phyloP scores from a whole-genome alignment of 2,113 vertebrate genomes.

The Tyrannus savana region DNA sequence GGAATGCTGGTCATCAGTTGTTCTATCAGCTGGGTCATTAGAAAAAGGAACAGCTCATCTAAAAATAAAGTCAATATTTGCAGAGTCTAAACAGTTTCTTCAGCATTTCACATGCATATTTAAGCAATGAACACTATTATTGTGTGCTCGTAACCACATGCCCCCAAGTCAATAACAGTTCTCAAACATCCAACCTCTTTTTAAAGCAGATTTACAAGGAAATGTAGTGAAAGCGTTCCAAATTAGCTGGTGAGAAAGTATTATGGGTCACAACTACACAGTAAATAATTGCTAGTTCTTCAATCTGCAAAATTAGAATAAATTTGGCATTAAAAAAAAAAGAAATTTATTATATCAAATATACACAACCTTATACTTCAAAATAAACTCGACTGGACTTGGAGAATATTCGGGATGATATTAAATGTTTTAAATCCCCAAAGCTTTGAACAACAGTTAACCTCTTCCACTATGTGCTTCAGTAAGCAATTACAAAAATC shows the following conservation, averaged over 20 bases:
- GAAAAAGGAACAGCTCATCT: conserved; percentile 1
- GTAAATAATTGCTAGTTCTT: neutral
- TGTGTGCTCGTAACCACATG: neutral
- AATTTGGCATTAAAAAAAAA: neutral
- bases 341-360: neutral
- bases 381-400: neutral
- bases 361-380: neutral
- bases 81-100: conserved; percentile 34
- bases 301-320: neutral
- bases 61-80: conserved; percentile 46
- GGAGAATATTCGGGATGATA: neutral
- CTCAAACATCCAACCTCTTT: neutral
- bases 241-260: neutral
- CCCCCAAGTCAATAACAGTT: neutral
- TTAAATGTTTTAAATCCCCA: neutral
- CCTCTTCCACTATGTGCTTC: neutral
- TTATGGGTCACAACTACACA: neutral
- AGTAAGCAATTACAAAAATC: neutral
- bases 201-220: neutral
- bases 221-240: neutral
- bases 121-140: neutral
- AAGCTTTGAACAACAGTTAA: neutral
- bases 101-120: conserved; percentile 1
- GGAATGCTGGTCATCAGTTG: conserved; percentile 15
- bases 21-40: neutral